Evolutionary conservation across 2,797 vertebrate genomes (phyloP).

Genomic region (Platyrinchus mystaceus): DNA sequence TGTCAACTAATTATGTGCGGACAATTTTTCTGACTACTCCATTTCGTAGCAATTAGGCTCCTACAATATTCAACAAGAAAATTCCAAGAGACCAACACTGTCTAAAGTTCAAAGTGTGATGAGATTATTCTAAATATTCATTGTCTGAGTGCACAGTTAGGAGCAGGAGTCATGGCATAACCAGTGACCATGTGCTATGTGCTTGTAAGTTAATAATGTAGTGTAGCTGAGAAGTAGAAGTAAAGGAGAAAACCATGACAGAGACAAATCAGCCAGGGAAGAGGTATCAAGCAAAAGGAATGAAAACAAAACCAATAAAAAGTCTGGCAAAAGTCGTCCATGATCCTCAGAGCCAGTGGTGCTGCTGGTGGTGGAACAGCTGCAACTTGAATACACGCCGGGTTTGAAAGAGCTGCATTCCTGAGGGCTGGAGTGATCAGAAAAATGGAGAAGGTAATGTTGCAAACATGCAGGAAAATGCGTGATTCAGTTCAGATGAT

Average conservation of each 20-base stretch:
- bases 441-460: not conserved
- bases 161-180: not conserved
- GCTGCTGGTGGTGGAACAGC: not conserved
- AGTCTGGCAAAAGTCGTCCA: rapidly evolving
- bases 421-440: not conserved
- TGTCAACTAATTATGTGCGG: not conserved
- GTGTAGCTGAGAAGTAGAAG: not conserved
- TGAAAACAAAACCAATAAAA: not conserved
- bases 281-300: not conserved
- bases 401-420: not conserved
- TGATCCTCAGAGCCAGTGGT: not conserved
- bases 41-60: not conserved
- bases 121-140: not conserved
- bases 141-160: not conserved
- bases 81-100: not conserved
- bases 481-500: not conserved
- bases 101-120: not conserved
- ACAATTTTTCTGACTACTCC: not conserved
- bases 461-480: not conserved
- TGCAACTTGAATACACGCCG: not conserved
- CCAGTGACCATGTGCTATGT: not conserved
- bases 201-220: not conserved
- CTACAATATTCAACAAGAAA: not conserved
- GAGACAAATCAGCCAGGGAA: not conserved
- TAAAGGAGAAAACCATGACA: not conserved